These are phyloP conservation scores for Epistrophe grossulariae DNA, from an alignment of 2,888 invertebrate species.

Conservation along the genomic window DNA sequence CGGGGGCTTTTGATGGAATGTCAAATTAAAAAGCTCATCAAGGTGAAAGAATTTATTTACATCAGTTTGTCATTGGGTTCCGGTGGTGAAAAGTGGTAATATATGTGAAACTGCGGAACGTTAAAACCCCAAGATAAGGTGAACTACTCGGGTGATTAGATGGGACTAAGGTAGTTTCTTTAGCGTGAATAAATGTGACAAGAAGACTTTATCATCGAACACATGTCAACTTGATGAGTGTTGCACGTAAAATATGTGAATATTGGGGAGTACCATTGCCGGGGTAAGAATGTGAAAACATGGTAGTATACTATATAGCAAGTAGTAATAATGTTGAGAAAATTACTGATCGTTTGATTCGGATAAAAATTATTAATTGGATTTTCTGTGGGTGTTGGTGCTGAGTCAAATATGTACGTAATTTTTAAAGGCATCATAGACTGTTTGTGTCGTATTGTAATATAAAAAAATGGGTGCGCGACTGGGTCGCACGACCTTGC, in stretches of 20 bases:
- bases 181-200: constrained; percentile 36
- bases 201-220: constrained; percentile 39
- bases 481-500: no score
- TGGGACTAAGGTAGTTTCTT: constrained; percentile 11
- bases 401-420: neutral
- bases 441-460: neutral
- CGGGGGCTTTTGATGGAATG: constrained; percentile 8
- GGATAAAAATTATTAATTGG: constrained; percentile 66
- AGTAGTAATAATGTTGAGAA: neutral
- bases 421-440: neutral
- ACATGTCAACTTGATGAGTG: constrained; percentile 50
- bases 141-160: constrained; percentile 17
- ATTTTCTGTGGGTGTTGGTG: constrained; percentile 33
- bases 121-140: constrained; percentile 38
- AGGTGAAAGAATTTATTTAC: constrained; percentile 39
- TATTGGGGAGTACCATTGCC: constrained; percentile 7
- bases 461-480: no score
- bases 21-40: constrained; percentile 39
- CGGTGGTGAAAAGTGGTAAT: constrained; percentile 6
- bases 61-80: constrained; percentile 41
- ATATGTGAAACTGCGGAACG: neutral
- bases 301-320: neutral
- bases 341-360: constrained; percentile 51
- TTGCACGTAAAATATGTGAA: constrained; percentile 21
- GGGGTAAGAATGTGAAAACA: neutral